Percentiles rank a stretch among this genome's conserved stretches.
phyloP scores from a whole-genome alignment of 92 coral and sea anemone genomes.

The Umimayanthus kanabou region DNA sequence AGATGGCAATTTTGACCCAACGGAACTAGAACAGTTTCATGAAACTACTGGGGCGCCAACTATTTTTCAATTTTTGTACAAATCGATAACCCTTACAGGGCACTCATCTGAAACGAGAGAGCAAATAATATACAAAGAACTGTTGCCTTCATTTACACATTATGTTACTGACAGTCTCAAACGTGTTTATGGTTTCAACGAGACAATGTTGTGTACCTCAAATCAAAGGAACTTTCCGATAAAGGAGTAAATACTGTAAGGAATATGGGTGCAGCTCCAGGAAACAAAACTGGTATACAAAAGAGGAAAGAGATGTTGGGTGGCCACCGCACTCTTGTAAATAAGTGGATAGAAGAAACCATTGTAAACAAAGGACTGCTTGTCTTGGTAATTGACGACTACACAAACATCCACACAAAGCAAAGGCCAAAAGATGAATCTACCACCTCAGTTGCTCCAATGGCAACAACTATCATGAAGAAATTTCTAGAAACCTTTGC shows the following conservation, averaged over 20 bases:
- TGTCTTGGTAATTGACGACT: constrained; percentile 41
- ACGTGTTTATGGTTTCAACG: constrained; percentile 22
- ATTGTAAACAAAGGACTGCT: constrained; percentile 30
- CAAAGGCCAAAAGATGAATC: constrained; percentile 14
- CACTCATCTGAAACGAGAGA: constrained; percentile 31
- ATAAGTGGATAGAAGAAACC: constrained; percentile 39
- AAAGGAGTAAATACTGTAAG: constrained; percentile 20
- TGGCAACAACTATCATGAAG: constrained; percentile 39
- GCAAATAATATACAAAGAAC: constrained; percentile 4
- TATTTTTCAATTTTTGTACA: constrained; percentile 25
- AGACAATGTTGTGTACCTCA: constrained; percentile 34
- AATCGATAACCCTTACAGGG: constrained; percentile 13
- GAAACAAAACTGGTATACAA: constrained; percentile 20
- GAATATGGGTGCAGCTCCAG: constrained; percentile 21
- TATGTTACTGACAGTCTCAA: constrained; percentile 45
- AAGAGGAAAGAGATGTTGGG: neutral
- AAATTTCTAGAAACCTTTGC: constrained; percentile 34
- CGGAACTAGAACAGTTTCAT: neutral
- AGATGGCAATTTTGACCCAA: constrained; percentile 24
- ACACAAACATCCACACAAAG: constrained; percentile 48
- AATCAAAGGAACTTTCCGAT: constrained; percentile 18
- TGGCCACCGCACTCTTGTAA: neutral
- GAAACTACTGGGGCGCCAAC: constrained; percentile 30
- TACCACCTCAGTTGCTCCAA: constrained; percentile 7
- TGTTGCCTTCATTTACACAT: constrained; percentile 42